These are phyloP conservation scores for Sebastes minor DNA, from an alignment of 2,797 vertebrate genomes.

Conservation along the genomic window DNA sequence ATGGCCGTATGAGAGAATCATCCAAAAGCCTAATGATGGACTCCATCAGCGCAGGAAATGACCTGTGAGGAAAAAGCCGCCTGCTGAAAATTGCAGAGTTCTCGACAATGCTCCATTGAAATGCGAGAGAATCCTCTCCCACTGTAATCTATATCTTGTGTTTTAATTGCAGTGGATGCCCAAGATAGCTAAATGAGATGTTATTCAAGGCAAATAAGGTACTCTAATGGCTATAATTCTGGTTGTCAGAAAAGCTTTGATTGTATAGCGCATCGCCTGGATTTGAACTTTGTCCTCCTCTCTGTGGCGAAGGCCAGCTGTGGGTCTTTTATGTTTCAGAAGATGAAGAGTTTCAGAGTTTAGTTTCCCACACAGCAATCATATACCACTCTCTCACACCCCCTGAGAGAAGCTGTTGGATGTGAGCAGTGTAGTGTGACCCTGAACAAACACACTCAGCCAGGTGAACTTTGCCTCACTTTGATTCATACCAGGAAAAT, in stretches of 20 bases:
- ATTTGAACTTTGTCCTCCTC: conserved; percentile 34
- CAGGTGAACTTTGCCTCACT: conserved; percentile 26
- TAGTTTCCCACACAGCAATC: conserved; percentile 1
- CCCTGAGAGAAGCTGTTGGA: neutral
- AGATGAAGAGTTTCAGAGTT: neutral
- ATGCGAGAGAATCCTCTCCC: conserved; percentile 5
- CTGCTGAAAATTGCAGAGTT: conserved; percentile 20
- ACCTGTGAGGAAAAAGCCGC: neutral
- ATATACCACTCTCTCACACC: neutral
- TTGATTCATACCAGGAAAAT: neutral
- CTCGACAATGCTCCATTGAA: conserved; percentile 30
- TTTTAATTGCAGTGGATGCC: conserved; percentile 42
- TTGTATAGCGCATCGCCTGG: conserved; percentile 5
- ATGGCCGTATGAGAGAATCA: neutral
- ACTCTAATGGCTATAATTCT: conserved; percentile 50
- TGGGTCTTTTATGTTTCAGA: neutral
- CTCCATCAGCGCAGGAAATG: conserved; percentile 14
- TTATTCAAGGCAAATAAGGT: conserved; percentile 28
- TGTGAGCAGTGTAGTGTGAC: neutral
- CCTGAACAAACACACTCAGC: neutral
- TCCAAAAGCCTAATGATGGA: conserved; percentile 15
- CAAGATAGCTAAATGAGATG: conserved; percentile 40
- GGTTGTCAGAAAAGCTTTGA: conserved; percentile 15
- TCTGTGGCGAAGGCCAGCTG: neutral
- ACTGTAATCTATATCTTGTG: conserved; percentile 20